These are phyloP conservation scores for Falco rusticolus DNA, from an alignment of 2,797 vertebrate genomes.

Conservation along the genomic window DNA sequence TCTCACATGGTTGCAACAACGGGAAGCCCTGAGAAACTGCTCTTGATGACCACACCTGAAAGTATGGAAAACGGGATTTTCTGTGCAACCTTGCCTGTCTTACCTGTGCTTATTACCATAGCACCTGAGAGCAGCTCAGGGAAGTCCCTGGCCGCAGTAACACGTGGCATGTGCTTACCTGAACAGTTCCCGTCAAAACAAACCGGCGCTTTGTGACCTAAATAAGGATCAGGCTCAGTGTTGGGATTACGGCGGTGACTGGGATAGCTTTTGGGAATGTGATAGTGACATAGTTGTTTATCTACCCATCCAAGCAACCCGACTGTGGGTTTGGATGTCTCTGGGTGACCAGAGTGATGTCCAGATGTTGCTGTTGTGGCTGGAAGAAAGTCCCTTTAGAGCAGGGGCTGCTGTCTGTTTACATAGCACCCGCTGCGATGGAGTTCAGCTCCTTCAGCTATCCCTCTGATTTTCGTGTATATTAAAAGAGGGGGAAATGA, in stretches of 20 bases:
- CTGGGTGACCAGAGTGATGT: not conserved
- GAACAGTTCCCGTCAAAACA: not conserved
- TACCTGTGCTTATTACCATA: rapidly evolving
- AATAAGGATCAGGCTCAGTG: not conserved
- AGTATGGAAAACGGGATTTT: not conserved
- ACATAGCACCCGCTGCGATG: rapidly evolving
- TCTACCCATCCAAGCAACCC: not conserved
- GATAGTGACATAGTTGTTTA: not conserved
- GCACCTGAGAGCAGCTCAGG: not conserved
- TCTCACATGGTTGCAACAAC: rapidly evolving
- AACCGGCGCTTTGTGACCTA: not conserved
- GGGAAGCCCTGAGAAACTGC: not conserved
- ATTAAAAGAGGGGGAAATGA: not conserved
- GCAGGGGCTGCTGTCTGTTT: not conserved
- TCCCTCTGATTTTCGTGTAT: not conserved
- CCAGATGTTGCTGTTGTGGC: not conserved
- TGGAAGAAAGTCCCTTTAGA: not conserved
- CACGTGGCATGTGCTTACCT: rapidly evolving
- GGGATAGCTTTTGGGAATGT: not conserved
- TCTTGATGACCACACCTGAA: not conserved
- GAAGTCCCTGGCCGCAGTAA: not conserved
- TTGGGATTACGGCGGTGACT: not conserved
- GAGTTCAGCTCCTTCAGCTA: not conserved
- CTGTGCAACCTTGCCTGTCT: not conserved
- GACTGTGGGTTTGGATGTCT: not conserved